Base-by-base conservation (phyloP, 2,113 vertebrate species). In the Ictalurus punctatus region DNA sequence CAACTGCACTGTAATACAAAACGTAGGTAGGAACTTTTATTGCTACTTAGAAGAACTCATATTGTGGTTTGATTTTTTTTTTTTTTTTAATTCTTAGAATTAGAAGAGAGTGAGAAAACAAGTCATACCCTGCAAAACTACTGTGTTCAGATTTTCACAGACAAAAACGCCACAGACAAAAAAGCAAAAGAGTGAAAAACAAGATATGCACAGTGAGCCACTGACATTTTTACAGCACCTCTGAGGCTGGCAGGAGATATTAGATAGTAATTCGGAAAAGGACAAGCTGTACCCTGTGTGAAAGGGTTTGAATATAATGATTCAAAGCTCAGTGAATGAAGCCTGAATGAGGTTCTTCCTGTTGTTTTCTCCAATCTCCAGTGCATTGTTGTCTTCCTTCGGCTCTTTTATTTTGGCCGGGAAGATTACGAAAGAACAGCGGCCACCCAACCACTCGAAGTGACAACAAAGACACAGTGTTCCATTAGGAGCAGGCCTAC, bases 391-490 rank as follows among this genome's bases (percentile, higher is more conserved):
- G 88, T 63, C 25, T 79, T 89, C 71, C 14, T 73, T 56, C 59
- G 4, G 44, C 44, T n/a, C 58, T 83, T 86, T 89, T 89, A 71
- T 83, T 85, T 84, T 17, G 37, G 54, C 69, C 16, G 10, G 23
- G 71, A 87, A 89, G 52, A 74, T 81, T 73, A 23, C 37, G 56
- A 63, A 56, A 71, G 81, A 90, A 85, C 65, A 69, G 81, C 74
- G 48, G 37, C 74, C 25, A 83, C 83, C 79, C 56, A 61, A 65
- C 54, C 58, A 85, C 79, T 90, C 37, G 21, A 78, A 65, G 76
- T 65, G 30, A 84, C 90, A 90, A 90, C 88, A 90, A 91, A 91
- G 86, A 90, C 79, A 69, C 79, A 86, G 73, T 88, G 86, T 90
- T 91, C 78, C 52, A 91, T 91, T 91, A 88, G 78, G 83, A 86